phyloP scores from a whole-genome alignment of 2,797 vertebrate genomes.

The Falco rusticolus region DNA sequence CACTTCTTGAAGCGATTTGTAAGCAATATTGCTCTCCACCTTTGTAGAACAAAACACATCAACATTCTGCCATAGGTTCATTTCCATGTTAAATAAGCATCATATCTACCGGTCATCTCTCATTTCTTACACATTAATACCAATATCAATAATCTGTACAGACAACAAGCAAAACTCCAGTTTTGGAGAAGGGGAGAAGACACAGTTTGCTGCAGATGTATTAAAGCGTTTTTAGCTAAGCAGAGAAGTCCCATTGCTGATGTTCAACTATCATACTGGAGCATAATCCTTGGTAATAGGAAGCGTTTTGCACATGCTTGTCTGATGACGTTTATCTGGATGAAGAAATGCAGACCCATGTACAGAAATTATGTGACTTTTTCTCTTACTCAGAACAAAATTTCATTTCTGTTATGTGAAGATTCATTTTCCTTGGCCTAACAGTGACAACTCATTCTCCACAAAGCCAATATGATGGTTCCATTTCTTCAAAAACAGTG shows the following conservation, averaged over 20 bases:
- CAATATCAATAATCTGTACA: neutral
- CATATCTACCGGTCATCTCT: neutral
- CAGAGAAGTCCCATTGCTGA: neutral
- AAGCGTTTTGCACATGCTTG: neutral
- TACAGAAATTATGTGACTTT: neutral
- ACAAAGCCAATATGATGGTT: neutral
- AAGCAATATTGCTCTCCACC: constrained; percentile 6
- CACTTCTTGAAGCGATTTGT: constrained; percentile 10
- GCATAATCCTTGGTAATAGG: neutral
- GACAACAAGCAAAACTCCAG: neutral
- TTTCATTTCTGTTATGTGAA: neutral
- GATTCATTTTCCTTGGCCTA: neutral
- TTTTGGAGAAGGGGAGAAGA: neutral
- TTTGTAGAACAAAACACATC: constrained; percentile 3
- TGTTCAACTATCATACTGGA: no score
- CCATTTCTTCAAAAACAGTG: neutral
- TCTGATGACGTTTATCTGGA: neutral
- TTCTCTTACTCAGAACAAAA: neutral
- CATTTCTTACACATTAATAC: neutral
- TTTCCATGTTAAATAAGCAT: constrained; percentile 1
- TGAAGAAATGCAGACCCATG: neutral
- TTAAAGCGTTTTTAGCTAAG: neutral
- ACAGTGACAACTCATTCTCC: neutral
- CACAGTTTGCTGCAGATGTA: neutral
- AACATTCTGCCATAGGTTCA: neutral